Evolutionary conservation across 2,797 vertebrate species (phyloP), one percentile per base, ranked within the genome.

Genomic region (Buceros bicornis): DNA sequence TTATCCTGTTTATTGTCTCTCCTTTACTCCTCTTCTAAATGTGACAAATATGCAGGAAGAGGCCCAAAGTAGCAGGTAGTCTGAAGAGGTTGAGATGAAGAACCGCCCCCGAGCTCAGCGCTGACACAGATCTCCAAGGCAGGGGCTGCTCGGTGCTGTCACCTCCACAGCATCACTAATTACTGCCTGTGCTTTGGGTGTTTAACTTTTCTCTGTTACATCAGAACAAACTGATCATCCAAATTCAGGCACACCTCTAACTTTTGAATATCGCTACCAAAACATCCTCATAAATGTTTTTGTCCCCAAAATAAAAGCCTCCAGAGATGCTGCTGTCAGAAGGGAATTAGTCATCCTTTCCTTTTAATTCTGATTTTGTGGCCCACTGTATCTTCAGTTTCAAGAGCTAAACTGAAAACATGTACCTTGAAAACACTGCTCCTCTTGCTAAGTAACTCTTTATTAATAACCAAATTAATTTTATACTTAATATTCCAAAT

Each of bases 21-120:
- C 69, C 16, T 14, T 35, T 56, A 20, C 25, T 50, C 22, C 22
- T 66, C 6, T 19, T 80, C 54, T 40, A 65, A 65, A 45, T 33
- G 3, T 17, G 26, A 78, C 26, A 69, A 69, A 58, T 3, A 24
- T 2, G 13, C 13, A 29, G 11, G 19, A 47, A 67, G 25, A 57
- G 48, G 18, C 10, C 10, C 26, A n/a, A 53, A 47, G 56, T 5
- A 25, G 18, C 2, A 1, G 13, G 6, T 2, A 24, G 21, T 11
- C 24, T 20, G 15, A 6, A 20, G 22, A 74, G 24, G 16, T 0
- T 5, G 35, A 43, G 61, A 18, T 16, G 35, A 31, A 29, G 58
- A 64, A 20, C 29, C 25, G 2, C 6, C 25, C 5, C 40, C 13
- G n/a, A 45, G 43, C 50, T 43, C 61, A 69, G 21, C 56, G 8